Evolutionary conservation across 2,113 vertebrate species (phyloP).

Genomic region (Oreochromis aureus): DNA sequence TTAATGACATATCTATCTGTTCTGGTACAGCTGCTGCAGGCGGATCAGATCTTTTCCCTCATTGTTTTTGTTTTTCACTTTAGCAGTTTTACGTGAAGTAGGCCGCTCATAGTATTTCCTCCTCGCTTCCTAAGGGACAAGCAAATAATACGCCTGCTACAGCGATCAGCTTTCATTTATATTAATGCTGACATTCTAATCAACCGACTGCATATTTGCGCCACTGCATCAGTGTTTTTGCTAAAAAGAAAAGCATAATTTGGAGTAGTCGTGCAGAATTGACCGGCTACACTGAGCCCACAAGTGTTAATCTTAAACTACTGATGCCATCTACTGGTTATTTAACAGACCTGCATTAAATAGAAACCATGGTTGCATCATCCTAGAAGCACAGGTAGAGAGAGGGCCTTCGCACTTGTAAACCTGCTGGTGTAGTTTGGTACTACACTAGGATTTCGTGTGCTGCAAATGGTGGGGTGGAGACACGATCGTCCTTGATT

Average conservation of each 20-base stretch:
- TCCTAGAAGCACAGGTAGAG: background rate
- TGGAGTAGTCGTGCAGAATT: background rate
- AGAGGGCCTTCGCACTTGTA: background rate
- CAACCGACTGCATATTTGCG: background rate
- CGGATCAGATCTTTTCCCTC: background rate
- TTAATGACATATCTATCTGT: background rate
- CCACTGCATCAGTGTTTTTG: background rate
- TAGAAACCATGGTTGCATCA: slow-evolving; percentile 35
- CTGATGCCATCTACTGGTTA: slow-evolving; percentile 70
- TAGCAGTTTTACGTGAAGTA: background rate
- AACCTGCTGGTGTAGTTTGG: background rate
- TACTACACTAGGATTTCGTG: background rate
- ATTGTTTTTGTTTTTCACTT: background rate
- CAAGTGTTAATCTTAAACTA: slow-evolving; percentile 43
- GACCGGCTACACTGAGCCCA: background rate
- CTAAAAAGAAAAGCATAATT: background rate
- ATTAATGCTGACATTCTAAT: background rate
- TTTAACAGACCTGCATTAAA: slow-evolving; percentile 27
- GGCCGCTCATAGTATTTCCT: background rate
- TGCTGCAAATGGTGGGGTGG: background rate
- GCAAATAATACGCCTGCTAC: background rate
- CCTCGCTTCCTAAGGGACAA: background rate
- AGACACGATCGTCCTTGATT: background rate
- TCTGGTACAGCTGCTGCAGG: background rate
- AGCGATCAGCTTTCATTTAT: background rate